A percentile compares a stretch with the other conserved stretches of the same genome.
Conservation (phyloP, 2,113 vertebrate genomes). For the Erythrolamprus reginae region DNA sequence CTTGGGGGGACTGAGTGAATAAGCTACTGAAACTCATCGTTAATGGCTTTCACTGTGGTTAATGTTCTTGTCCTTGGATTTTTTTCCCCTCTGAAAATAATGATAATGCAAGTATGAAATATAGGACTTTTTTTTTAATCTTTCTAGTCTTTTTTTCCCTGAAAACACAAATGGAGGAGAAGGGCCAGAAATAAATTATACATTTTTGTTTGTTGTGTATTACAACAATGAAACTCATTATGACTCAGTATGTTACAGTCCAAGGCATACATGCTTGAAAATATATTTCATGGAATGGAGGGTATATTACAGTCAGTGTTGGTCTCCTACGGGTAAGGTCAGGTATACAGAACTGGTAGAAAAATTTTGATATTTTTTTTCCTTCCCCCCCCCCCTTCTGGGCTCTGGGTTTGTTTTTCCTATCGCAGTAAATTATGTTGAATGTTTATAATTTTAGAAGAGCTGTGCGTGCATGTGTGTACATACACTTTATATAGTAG, state of each 20-base stretch:
- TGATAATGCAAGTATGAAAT: not conserved
- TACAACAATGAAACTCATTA: not conserved
- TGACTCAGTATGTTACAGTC: not conserved
- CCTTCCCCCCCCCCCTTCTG: too few relatives aligned
- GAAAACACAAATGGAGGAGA: not conserved
- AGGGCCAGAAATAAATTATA: not conserved
- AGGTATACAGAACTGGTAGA: too few relatives aligned
- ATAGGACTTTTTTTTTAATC: not conserved
- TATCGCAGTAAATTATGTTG: too few relatives aligned
- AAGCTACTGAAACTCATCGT: not conserved
- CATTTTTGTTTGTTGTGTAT: not conserved
- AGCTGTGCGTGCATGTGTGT: too few relatives aligned
- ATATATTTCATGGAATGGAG: not conserved
- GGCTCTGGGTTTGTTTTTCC: too few relatives aligned
- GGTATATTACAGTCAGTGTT: not conserved
- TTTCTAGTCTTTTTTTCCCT: not conserved
- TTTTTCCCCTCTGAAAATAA: not conserved
- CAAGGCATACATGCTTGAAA: not conserved
- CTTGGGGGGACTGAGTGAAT: not conserved
- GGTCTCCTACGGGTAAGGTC: too few relatives aligned
- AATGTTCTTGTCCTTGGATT: constrained; percentile 1
- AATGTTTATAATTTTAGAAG: too few relatives aligned
- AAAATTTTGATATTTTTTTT: too few relatives aligned
- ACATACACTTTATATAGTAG: too few relatives aligned
- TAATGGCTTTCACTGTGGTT: not conserved